phyloP scores from a whole-genome alignment of 53 echinoderm and acorn worm species.

The Zoroaster sp. region DNA sequence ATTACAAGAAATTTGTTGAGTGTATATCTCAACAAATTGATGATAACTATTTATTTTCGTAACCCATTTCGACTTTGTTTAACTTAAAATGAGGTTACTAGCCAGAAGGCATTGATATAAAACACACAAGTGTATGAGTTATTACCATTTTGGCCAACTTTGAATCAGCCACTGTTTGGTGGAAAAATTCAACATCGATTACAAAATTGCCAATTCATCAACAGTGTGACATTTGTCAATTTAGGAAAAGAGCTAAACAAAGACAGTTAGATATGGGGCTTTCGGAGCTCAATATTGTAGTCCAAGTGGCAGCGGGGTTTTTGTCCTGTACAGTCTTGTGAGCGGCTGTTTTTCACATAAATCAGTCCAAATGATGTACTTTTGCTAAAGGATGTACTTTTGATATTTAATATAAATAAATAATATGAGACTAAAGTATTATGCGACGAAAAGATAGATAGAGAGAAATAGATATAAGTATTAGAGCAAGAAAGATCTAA shows the following conservation, averaged over 20 bases:
- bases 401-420: not conserved
- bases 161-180: not conserved
- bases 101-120: not conserved
- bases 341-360: slow-evolving; percentile 28
- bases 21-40: slow-evolving; percentile 8
- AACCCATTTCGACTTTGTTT: slow-evolving; percentile 38
- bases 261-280: slow-evolving; percentile 1
- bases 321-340: not conserved
- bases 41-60: slow-evolving; percentile 5
- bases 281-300: not conserved
- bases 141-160: not conserved
- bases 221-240: not conserved
- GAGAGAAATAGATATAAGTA: not conserved
- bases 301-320: not conserved
- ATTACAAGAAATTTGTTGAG: not conserved
- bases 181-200: slow-evolving; percentile 13
- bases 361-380: not conserved
- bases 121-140: slow-evolving; percentile 35
- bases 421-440: not conserved
- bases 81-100: slow-evolving; percentile 4
- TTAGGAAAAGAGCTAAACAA: not conserved
- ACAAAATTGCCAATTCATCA: slow-evolving; percentile 47
- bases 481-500: not conserved
- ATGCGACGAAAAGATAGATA: not conserved
- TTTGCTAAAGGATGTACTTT: not conserved